phyloP scores from a whole-genome alignment of 2,888 invertebrate genomes.

The Nymphalis polychloros region DNA sequence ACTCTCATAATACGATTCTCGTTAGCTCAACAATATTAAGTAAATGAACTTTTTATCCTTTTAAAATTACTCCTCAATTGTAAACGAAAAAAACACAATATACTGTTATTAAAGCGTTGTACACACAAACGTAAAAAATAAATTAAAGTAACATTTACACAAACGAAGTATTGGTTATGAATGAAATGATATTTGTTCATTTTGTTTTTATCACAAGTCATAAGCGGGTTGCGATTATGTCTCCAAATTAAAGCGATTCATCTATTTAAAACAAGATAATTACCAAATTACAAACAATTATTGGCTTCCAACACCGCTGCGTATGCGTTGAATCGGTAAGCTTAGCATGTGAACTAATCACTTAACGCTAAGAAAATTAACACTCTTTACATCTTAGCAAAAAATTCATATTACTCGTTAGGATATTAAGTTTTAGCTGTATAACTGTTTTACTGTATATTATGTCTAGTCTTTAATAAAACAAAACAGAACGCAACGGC shows the following conservation, averaged over 20 bases:
- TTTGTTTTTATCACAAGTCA: slow-evolving; percentile 40
- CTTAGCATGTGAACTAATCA: no score
- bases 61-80: slow-evolving; percentile 6
- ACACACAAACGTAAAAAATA: slow-evolving; percentile 21
- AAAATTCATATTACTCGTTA: no score
- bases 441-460: no score
- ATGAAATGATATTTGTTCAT: slow-evolving; percentile 61
- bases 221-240: slow-evolving; percentile 13
- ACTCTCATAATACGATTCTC: neutral
- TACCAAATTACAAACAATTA: no score
- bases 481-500: no score
- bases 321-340: no score
- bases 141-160: slow-evolving; percentile 40
- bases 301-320: no score
- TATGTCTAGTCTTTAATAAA: no score
- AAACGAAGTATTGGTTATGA: slow-evolving; percentile 53
- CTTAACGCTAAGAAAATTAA: no score
- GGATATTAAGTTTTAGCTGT: no score
- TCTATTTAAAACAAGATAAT: neutral
- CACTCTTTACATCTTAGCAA: no score
- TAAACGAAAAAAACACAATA: slow-evolving; percentile 20
- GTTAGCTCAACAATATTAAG: neutral
- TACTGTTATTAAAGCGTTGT: slow-evolving; percentile 26
- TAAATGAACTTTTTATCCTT: neutral
- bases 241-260: neutral